These are phyloP conservation scores for Callimorpha dominula DNA, from an alignment of 2,888 invertebrate species.

Conservation along the genomic window DNA sequence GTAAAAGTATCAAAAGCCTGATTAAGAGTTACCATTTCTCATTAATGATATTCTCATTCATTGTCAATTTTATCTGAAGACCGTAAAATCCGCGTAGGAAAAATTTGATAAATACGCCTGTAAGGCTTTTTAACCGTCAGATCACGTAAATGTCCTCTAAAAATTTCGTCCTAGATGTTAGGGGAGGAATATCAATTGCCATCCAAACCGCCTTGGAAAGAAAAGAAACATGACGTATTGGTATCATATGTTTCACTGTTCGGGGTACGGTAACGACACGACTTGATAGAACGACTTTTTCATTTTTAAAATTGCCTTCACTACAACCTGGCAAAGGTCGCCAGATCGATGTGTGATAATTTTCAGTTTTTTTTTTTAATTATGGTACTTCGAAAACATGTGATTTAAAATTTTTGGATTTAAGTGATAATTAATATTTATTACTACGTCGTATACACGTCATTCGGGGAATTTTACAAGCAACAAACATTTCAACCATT, in stretches of 20 bases:
- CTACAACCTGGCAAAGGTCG: too few species aligned
- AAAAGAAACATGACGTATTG: slow-evolving; percentile 42
- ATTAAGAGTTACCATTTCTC: neutral
- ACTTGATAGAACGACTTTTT: neutral
- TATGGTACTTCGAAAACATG: too few species aligned
- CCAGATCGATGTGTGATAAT: too few species aligned
- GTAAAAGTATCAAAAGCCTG: neutral
- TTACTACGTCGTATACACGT: too few species aligned
- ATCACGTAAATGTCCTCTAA: slow-evolving; percentile 49
- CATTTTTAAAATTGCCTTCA: neutral
- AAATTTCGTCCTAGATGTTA: slow-evolving; percentile 38
- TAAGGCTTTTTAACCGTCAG: slow-evolving; percentile 28
- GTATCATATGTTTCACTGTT: slow-evolving; percentile 7
- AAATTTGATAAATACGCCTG: slow-evolving; percentile 40
- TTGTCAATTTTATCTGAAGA: slow-evolving; percentile 2
- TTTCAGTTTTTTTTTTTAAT: too few species aligned
- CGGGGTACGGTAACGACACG: slow-evolving; percentile 14
- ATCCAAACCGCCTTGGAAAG: slow-evolving; percentile 10
- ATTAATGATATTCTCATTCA: slow-evolving; percentile 2
- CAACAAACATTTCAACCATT: too few species aligned
- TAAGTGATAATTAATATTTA: too few species aligned
- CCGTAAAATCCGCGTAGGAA: slow-evolving; percentile 7
- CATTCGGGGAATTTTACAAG: too few species aligned
- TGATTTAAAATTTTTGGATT: too few species aligned
- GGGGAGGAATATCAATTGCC: slow-evolving; percentile 45